phyloP scores from a whole-genome alignment of 2,888 invertebrate species.

The Ichneumoninae sp. region DNA sequence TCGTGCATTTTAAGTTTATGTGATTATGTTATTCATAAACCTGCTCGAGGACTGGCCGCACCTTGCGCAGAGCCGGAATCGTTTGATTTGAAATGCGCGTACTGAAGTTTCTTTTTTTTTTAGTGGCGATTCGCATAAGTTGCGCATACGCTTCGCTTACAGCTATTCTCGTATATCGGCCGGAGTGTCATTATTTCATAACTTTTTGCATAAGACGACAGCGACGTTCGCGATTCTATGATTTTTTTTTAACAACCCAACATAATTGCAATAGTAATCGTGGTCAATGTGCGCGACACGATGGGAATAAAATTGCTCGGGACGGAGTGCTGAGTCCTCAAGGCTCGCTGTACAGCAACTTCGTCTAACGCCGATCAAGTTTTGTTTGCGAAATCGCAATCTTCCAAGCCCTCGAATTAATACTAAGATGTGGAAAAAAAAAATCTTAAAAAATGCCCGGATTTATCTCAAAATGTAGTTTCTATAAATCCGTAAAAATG shows the following conservation, averaged over 20 bases:
- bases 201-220: not conserved
- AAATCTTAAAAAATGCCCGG: no score
- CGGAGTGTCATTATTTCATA: not conserved
- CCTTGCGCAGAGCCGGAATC: not conserved
- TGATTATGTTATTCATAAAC: not conserved
- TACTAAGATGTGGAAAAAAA: no score
- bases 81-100: not conserved
- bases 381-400: not conserved
- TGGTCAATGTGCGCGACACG: not conserved
- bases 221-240: not conserved
- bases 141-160: not conserved
- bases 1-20: not conserved
- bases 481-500: no score
- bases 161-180: not conserved
- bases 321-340: not conserved
- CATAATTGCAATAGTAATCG: not conserved
- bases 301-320: not conserved
- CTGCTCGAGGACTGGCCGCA: not conserved
- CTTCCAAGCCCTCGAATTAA: no score
- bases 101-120: not conserved
- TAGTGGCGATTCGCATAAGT: not conserved
- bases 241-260: slow-evolving; percentile 1
- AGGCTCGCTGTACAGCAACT: not conserved
- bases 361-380: not conserved
- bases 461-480: no score